Conservation (phyloP, 1,140 invertebrate species). For the Marisa cornuarietis region DNA sequence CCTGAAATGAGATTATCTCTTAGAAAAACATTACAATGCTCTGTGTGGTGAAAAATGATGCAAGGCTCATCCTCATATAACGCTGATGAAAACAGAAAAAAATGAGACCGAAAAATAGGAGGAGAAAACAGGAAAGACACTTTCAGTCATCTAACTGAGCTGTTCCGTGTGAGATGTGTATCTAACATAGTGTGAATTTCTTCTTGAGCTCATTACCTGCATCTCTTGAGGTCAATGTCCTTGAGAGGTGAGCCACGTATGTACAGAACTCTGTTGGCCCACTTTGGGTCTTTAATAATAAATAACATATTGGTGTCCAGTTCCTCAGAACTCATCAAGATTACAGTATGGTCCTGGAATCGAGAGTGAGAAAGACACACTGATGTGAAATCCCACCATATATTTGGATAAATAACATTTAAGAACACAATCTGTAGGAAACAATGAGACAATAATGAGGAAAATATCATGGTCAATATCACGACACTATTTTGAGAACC, state of each 20-base stretch:
- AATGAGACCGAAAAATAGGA: no score
- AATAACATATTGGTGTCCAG: constrained; percentile 95
- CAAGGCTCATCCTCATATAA: no score
- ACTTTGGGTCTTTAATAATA: constrained; percentile 98
- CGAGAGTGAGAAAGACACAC: neutral
- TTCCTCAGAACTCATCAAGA: constrained; percentile 94
- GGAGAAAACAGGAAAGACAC: neutral
- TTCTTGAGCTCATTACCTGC: constrained; percentile 64
- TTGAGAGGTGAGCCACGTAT: constrained; percentile 94
- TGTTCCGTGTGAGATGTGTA: neutral
- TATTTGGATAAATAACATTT: no score
- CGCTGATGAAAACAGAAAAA: no score
- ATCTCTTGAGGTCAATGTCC: constrained; percentile 90
- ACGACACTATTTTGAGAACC: neutral
- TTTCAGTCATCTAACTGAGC: neutral
- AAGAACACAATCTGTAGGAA: no score
- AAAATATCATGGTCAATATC: no score
- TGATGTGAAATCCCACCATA: no score
- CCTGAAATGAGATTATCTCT: no score
- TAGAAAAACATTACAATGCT: no score
- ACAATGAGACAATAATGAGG: no score
- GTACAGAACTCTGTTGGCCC: constrained; percentile 96
- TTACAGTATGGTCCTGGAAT: constrained; percentile 91
- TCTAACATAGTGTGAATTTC: neutral
- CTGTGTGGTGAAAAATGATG: no score